Percentiles rank a stretch among this genome's conserved stretches.
These are phyloP conservation scores for Elysia crispata DNA, from an alignment of 2,888 invertebrate species.

Conservation along the genomic window DNA sequence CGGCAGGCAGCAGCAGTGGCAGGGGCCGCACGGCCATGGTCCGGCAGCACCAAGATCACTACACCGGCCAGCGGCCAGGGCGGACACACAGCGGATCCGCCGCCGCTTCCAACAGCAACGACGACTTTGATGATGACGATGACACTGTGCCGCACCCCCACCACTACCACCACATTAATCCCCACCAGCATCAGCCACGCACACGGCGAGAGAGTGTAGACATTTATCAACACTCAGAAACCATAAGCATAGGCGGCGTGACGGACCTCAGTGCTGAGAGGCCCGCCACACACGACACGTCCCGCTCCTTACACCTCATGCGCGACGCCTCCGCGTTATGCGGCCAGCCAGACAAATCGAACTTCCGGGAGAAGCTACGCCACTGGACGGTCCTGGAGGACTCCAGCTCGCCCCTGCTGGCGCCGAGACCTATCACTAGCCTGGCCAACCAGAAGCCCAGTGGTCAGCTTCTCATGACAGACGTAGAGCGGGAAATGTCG, in stretches of 20 bases:
- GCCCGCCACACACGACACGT: constrained; percentile 25
- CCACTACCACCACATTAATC: too few relatives aligned
- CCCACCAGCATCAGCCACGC: too few relatives aligned
- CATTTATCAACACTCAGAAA: constrained; percentile 21
- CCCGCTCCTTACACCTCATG: constrained; percentile 28
- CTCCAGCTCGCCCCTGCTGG: constrained; percentile 18
- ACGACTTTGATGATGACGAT: too few relatives aligned
- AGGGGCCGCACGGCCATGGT: background rate
- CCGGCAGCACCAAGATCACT: background rate
- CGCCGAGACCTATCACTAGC: constrained; percentile 21
- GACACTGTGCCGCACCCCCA: too few relatives aligned
- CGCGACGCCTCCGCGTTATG: constrained; percentile 38
- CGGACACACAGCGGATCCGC: too few relatives aligned
- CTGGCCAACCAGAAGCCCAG: constrained; percentile 7
- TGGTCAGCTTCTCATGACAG: background rate
- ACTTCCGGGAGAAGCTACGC: constrained; percentile 42
- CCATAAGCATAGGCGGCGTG: background rate
- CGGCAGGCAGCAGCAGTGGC: background rate
- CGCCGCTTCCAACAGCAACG: too few relatives aligned
- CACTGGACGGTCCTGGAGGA: constrained; percentile 34
- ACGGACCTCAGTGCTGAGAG: constrained; percentile 23
- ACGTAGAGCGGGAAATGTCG: constrained; percentile 33
- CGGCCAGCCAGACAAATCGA: constrained; percentile 36
- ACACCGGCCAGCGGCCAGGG: constrained; percentile 14
- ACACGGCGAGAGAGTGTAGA: background rate